These are phyloP conservation scores for Triplophysa siluroides DNA, from an alignment of 2,113 vertebrate species.

Conservation along the genomic window DNA sequence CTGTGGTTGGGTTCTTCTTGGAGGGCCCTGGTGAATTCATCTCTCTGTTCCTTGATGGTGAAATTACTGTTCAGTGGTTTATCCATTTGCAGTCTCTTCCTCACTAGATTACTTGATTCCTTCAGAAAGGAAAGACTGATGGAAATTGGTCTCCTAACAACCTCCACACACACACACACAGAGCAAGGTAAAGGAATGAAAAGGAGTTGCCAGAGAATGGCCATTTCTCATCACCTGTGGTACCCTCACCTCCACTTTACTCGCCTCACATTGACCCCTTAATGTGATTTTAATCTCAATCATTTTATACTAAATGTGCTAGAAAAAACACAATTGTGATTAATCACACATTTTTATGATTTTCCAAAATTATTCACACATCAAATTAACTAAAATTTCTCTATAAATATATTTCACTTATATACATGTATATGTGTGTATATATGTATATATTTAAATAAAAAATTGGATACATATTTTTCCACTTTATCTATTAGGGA, in stretches of 20 bases:
- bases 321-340: background rate
- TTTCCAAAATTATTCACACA: too few species aligned
- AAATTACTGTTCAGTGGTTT: slow-evolving; percentile 43
- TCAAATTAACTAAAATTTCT: too few species aligned
- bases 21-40: slow-evolving; percentile 46
- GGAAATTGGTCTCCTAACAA: slow-evolving; percentile 45
- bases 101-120: slow-evolving; percentile 50
- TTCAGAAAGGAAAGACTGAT: slow-evolving; percentile 45
- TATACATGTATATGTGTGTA: too few species aligned
- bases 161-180: slow-evolving; percentile 1
- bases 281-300: background rate
- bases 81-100: slow-evolving; percentile 46
- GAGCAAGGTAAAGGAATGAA: background rate
- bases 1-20: slow-evolving; percentile 53
- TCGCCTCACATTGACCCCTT: background rate
- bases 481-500: too few species aligned
- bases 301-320: background rate
- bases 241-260: background rate
- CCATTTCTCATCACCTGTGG: background rate
- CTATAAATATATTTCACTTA: too few species aligned
- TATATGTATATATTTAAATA: too few species aligned
- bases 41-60: slow-evolving; percentile 44
- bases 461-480: too few species aligned
- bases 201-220: slow-evolving; percentile 15
- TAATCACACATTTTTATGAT: background rate